Evolutionary conservation across 2,888 invertebrate species (phyloP).

Genomic region (Drosophila pseudotalamancana): DNA sequence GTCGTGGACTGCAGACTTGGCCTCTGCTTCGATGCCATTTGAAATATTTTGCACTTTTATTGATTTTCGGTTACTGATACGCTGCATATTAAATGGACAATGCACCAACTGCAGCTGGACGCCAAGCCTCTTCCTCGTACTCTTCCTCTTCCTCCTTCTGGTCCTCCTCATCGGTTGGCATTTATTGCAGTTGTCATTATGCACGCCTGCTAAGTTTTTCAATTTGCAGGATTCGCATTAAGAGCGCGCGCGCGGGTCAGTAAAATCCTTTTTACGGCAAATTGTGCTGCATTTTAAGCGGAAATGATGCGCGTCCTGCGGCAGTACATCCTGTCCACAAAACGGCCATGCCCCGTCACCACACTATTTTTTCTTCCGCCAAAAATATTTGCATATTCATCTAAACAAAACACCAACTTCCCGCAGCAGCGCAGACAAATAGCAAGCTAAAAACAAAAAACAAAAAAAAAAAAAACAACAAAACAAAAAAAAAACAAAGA

Average conservation of each 20-base stretch:
- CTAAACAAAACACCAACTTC: constrained; percentile 81
- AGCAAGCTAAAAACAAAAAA: constrained; percentile 31
- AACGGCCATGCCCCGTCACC: constrained; percentile 54
- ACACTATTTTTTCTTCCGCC: constrained; percentile 34
- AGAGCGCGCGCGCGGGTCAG: constrained; percentile 23
- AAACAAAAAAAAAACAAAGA: constrained; percentile 4
- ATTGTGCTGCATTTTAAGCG: constrained; percentile 79
- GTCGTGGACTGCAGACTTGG: constrained; percentile 33
- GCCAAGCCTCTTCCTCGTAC: no score
- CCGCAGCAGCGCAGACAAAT: constrained; percentile 53
- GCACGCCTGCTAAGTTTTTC: constrained; percentile 50
- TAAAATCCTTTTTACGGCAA: constrained; percentile 72
- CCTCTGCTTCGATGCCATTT: constrained; percentile 62
- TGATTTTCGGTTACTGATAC: constrained; percentile 73
- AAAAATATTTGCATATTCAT: constrained; percentile 82
- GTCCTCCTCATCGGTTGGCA: no score
- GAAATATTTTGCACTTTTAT: constrained; percentile 76
- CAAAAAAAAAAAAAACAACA: constrained; percentile 27
- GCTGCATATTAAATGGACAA: constrained; percentile 68
- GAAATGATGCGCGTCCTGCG: constrained; percentile 79
- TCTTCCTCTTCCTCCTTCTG: no score
- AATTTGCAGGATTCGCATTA: constrained; percentile 49
- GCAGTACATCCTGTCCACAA: constrained; percentile 75
- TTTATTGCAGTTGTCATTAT: constrained; percentile 65
- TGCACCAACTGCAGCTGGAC: constrained; percentile 36